Evolutionary conservation across 2,797 vertebrate genomes (phyloP).

Genomic region (Diglossa cyanea): DNA sequence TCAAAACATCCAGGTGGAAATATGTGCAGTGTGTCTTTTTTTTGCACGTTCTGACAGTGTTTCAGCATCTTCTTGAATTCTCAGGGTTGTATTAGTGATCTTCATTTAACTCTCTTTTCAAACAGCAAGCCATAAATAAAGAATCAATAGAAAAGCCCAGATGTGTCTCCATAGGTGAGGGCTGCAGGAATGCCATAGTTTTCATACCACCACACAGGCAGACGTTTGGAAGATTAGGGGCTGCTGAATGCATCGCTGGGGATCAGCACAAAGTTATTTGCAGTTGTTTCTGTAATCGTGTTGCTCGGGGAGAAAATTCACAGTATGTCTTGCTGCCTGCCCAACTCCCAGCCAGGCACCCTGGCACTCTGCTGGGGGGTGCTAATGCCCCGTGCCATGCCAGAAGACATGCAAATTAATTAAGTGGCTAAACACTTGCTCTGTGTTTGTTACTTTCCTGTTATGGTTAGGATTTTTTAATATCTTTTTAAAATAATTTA

Average conservation of each 20-base stretch:
- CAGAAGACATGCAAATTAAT: slow-evolving; percentile 31
- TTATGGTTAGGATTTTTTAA: neutral
- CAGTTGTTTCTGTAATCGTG: slow-evolving; percentile 32
- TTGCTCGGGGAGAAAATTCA: slow-evolving; percentile 50
- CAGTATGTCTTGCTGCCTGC: slow-evolving; percentile 31
- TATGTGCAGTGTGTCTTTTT: neutral
- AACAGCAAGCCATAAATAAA: slow-evolving; percentile 15
- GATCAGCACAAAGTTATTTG: slow-evolving; percentile 55
- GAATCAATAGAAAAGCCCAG: slow-evolving; percentile 12
- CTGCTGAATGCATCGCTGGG: neutral
- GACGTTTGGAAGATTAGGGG: slow-evolving; percentile 39
- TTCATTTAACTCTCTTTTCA: neutral
- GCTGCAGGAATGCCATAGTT: neutral
- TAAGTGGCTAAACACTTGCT: slow-evolving; percentile 39
- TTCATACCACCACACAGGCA: neutral
- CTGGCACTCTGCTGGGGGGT: slow-evolving; percentile 20
- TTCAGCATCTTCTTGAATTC: neutral
- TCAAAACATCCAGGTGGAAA: neutral
- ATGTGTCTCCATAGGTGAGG: slow-evolving; percentile 49
- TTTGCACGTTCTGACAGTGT: neutral
- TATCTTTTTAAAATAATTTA: accelerated
- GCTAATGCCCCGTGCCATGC: slow-evolving; percentile 47
- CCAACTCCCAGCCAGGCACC: neutral
- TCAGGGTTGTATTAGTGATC: neutral
- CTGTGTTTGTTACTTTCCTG: neutral